Conservation (phyloP, 2,888 invertebrate genomes). For the Brachyptera risi region DNA sequence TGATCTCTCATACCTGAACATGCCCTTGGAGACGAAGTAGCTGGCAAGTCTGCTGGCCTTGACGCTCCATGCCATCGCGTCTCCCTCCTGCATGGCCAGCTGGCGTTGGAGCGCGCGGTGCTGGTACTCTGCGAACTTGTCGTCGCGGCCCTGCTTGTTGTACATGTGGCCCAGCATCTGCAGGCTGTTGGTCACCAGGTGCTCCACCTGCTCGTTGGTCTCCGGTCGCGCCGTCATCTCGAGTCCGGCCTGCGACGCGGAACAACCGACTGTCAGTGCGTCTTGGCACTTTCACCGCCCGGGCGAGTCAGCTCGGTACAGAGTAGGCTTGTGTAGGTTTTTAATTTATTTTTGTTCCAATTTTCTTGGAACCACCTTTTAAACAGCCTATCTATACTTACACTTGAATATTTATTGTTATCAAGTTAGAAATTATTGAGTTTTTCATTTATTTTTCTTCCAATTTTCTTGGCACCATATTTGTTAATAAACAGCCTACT, state of each 20-base stretch:
- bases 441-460: too few relatives aligned
- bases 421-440: too few relatives aligned
- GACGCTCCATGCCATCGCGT: conserved; percentile 55
- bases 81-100: conserved; percentile 54
- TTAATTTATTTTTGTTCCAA: too few relatives aligned
- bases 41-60: conserved; percentile 53
- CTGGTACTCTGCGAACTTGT: conserved; percentile 52
- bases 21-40: conserved; percentile 45
- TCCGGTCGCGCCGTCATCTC: neutral
- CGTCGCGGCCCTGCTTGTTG: conserved; percentile 51
- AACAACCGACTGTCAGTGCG: too few relatives aligned
- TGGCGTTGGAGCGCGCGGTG: conserved; percentile 55
- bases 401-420: too few relatives aligned
- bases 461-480: too few relatives aligned
- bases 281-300: too few relatives aligned
- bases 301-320: too few relatives aligned
- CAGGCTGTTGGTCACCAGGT: conserved; percentile 56
- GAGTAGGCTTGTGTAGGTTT: too few relatives aligned
- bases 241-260: neutral
- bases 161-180: conserved; percentile 60
- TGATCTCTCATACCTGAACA: conserved; percentile 34
- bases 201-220: conserved; percentile 48
- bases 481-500: too few relatives aligned
- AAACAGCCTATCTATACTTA: too few relatives aligned
- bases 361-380: too few relatives aligned